Evolutionary conservation across 2,888 invertebrate species (phyloP).

Genomic region (Anorthoa munda): DNA sequence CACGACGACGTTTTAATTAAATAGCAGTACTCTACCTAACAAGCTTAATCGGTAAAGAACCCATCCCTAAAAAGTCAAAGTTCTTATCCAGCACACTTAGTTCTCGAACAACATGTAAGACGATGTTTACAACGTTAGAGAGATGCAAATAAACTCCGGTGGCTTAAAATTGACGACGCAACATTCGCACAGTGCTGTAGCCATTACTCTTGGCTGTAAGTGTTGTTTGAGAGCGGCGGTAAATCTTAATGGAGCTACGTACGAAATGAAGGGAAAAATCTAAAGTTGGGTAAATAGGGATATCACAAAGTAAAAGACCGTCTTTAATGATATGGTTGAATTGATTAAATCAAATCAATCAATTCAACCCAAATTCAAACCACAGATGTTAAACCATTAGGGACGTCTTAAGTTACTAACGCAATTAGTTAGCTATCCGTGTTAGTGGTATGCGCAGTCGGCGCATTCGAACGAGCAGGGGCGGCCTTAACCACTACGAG

Average conservation of each 20-base stretch:
- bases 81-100: slow-evolving; percentile 41
- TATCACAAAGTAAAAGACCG: no score
- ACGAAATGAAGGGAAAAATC: slow-evolving; percentile 43
- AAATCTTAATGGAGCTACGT: slow-evolving; percentile 58
- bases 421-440: no score
- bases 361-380: no score
- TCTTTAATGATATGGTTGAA: no score
- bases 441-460: no score
- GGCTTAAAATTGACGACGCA: slow-evolving; percentile 73
- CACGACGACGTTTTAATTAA: no score
- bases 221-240: slow-evolving; percentile 49
- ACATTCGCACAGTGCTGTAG: slow-evolving; percentile 57
- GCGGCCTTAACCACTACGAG: no score
- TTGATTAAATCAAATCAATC: no score
- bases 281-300: slow-evolving; percentile 6
- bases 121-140: slow-evolving; percentile 75
- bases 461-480: no score
- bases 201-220: slow-evolving; percentile 61
- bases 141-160: slow-evolving; percentile 76
- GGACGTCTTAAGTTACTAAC: no score
- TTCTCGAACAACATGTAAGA: slow-evolving; percentile 59
- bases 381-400: no score
- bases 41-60: background rate
- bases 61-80: background rate
- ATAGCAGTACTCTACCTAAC: background rate